These are phyloP conservation scores for Eilema sororculum DNA, from an alignment of 2,888 invertebrate genomes.

Conservation along the genomic window DNA sequence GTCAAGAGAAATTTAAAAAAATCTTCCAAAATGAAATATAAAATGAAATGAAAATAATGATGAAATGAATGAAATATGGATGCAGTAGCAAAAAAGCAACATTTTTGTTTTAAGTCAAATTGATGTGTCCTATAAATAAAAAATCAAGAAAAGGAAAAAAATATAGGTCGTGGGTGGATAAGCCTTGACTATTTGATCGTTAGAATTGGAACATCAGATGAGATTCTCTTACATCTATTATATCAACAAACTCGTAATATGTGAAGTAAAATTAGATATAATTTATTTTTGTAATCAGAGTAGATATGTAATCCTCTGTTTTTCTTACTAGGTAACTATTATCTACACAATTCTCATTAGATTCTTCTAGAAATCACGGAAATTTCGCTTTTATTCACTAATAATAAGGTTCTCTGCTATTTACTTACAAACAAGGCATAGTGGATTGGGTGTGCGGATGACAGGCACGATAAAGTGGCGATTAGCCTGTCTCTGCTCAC, in stretches of 20 bases:
- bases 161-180: no score
- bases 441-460: slow-evolving; percentile 66
- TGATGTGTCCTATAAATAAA: no score
- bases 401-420: slow-evolving; percentile 38
- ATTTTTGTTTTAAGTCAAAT: no score
- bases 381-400: slow-evolving; percentile 26
- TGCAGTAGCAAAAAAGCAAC: no score
- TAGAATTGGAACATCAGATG: not conserved
- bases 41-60: no score
- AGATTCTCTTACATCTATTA: no score
- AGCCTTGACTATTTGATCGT: not conserved
- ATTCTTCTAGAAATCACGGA: slow-evolving; percentile 17
- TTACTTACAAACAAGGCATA: slow-evolving; percentile 49
- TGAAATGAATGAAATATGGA: not conserved
- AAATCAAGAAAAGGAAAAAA: not conserved
- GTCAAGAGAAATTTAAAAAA: not conserved
- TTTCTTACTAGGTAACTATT: not conserved
- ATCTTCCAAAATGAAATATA: no score
- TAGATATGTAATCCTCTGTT: not conserved
- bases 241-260: not conserved
- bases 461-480: slow-evolving; percentile 78
- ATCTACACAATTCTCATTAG: slow-evolving; percentile 30
- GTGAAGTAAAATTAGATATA: no score
- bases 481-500: slow-evolving; percentile 78
- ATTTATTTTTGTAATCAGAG: no score